phyloP scores from a whole-genome alignment of 2,888 invertebrate species.

The Ptychoptera contaminata region DNA sequence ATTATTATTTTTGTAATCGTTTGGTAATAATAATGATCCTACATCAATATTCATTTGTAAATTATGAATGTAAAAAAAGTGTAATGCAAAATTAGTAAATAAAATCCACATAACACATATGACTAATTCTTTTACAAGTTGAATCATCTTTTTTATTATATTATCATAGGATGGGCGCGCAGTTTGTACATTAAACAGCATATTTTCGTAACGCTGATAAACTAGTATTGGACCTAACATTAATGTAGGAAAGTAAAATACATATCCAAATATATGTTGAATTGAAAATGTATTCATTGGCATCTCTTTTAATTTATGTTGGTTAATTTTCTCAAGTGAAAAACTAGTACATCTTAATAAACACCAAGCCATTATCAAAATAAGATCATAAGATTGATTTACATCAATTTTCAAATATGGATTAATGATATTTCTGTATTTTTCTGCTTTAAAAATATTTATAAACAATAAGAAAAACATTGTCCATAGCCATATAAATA shows the following conservation, averaged over 20 bases:
- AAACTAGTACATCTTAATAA: constrained; percentile 63
- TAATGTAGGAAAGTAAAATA: constrained; percentile 68
- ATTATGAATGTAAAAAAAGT: constrained; percentile 70
- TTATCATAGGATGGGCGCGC: constrained; percentile 14
- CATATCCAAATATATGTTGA: constrained; percentile 50
- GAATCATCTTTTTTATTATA: constrained; percentile 21
- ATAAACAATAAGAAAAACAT: constrained; percentile 10
- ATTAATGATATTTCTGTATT: neutral
- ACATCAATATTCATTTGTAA: constrained; percentile 51
- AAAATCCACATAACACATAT: constrained; percentile 51
- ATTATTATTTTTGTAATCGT: neutral
- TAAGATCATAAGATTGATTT: constrained; percentile 21
- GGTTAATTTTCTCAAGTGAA: constrained; percentile 39
- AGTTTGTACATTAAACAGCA: constrained; percentile 20
- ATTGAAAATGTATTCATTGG: constrained; percentile 16
- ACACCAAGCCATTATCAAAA: constrained; percentile 42
- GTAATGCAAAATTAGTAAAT: constrained; percentile 53
- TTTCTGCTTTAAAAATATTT: constrained; percentile 8
- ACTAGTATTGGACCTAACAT: constrained; percentile 72
- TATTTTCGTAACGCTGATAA: constrained; percentile 50
- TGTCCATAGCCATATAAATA: neutral
- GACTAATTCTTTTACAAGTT: constrained; percentile 32
- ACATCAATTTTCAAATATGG: neutral
- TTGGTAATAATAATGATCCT: constrained; percentile 13
- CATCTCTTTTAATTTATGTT: constrained; percentile 10